Percentiles rank a stretch among this genome's conserved stretches.
phyloP scores from a whole-genome alignment of 2,888 invertebrate species.

The Drosophila antonietae region DNA sequence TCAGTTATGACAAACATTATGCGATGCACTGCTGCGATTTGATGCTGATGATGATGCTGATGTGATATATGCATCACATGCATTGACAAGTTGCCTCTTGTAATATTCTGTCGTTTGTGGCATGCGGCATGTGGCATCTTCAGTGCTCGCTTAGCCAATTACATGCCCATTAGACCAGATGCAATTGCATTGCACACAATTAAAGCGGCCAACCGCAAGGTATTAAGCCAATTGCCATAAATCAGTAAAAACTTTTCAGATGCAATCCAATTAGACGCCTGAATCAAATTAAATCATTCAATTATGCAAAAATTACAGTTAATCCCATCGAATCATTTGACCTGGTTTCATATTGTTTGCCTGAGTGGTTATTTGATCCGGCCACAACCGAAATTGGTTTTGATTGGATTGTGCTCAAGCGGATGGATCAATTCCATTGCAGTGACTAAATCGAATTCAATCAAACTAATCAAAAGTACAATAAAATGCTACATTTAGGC shows the following conservation, averaged over 20 bases:
- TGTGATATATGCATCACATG: constrained; percentile 60
- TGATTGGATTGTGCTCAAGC: constrained; percentile 3
- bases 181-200: constrained; percentile 32
- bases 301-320: constrained; percentile 38
- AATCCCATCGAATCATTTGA: constrained; percentile 15
- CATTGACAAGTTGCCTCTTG: constrained; percentile 48
- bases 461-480: background rate
- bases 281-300: constrained; percentile 34
- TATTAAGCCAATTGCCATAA: constrained; percentile 33
- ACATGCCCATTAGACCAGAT: constrained; percentile 23
- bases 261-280: constrained; percentile 27
- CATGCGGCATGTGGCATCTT: constrained; percentile 27
- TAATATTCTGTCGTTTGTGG: constrained; percentile 32
- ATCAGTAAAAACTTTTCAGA: constrained; percentile 27
- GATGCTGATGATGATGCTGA: constrained; percentile 24
- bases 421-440: constrained; percentile 11
- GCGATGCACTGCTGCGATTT: constrained; percentile 35
- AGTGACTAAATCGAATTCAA: background rate
- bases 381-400: constrained; percentile 12
- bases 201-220: constrained; percentile 36
- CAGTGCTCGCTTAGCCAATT: constrained; percentile 42
- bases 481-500: background rate
- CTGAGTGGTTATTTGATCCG: constrained; percentile 17
- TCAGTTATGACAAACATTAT: constrained; percentile 75
- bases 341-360: constrained; percentile 1